Percentiles rank a stretch among this genome's conserved stretches.
phyloP scores from a whole-genome alignment of 53 echinoderm and acorn worm species.

The Astropecten irregularis region DNA sequence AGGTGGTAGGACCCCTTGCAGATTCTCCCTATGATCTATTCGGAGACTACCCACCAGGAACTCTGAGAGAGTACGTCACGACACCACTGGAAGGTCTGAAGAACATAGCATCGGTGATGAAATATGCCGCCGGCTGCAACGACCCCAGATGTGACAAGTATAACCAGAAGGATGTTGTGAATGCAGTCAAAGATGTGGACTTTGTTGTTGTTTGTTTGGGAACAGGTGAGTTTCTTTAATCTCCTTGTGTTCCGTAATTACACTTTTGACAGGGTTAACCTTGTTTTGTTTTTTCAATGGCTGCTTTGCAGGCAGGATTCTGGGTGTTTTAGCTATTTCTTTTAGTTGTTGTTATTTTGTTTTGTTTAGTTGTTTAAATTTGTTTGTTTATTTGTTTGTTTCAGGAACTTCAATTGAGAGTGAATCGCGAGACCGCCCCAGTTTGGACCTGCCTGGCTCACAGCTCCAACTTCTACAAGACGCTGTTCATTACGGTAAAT shows the following conservation, averaged over 20 bases:
- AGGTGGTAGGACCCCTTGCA: constrained; percentile 71
- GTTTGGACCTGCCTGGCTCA: constrained; percentile 39
- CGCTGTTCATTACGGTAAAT: constrained; percentile 44
- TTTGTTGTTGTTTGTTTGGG: constrained; percentile 64
- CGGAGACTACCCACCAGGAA: constrained; percentile 51
- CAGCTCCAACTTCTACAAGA: constrained; percentile 61
- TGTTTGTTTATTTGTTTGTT: background rate
- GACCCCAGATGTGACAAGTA: constrained; percentile 35
- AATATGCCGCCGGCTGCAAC: constrained; percentile 54
- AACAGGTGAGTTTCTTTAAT: constrained; percentile 22
- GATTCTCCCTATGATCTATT: constrained; percentile 26
- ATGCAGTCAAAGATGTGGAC: constrained; percentile 52
- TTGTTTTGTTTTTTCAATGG: too few relatives aligned
- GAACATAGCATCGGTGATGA: constrained; percentile 14
- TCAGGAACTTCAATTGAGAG: constrained; percentile 54
- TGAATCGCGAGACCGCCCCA: constrained; percentile 21
- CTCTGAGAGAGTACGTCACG: constrained; percentile 4
- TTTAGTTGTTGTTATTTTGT: too few relatives aligned
- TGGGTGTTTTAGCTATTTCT: too few relatives aligned
- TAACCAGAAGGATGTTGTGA: background rate
- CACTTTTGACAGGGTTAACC: too few relatives aligned
- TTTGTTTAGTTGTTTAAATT: background rate
- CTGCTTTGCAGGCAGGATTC: too few relatives aligned
- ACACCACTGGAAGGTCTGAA: constrained; percentile 45
- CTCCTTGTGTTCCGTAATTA: too few relatives aligned